Base-by-base conservation (phyloP, 1,140 invertebrate genomes). In the Trichonephila clavata region DNA sequence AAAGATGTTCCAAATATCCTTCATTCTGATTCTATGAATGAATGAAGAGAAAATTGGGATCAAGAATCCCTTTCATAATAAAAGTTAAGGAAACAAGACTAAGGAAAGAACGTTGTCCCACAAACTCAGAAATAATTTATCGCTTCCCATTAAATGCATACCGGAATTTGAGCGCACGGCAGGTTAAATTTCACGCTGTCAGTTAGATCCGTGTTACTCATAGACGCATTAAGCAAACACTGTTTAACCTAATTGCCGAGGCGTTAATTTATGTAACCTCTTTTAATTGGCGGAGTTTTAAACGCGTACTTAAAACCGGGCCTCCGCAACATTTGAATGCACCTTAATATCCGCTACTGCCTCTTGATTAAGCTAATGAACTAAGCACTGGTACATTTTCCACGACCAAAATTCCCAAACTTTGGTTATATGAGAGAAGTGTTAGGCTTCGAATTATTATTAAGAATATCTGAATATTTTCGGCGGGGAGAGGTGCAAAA, bases 261-360 rank as follows among this genome's bases (percentile, higher is more conserved):
- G 90, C 90, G 71, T 91, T 91, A 91, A 91, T 91, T 91, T 91
- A 91, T 91, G 90, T 83, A 91, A 91, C 90, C 90, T 83, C 90
- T 91, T 91, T 91, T 91, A 91, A 91, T 91, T 91, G 90, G 90
- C 39, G 43, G 77, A 91, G 90, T 91, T 91, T 91, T 91, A 91
- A 91, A 91, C 80, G 59, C 39, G 60, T 50, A 91, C 90, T 91
- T 91, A 91, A 83, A 83, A 83, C 27, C 10, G 71, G n/a, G 60
- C 90, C 80, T 68, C 59, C 57, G 59, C 77, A 91, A 43, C 60
- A 83, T 91, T 90, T 91, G 90, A 90, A 91, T 83, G 80, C 20
- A 63, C 90, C 77, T 83, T 91, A 91, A 91, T 91, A 91, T 91
- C 90, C 90, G 90, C 71, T 83, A 24, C 90, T 91, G 59, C 90